Evolutionary conservation across 2,113 vertebrate genomes (phyloP).

Genomic region (Ictalurus furcatus): DNA sequence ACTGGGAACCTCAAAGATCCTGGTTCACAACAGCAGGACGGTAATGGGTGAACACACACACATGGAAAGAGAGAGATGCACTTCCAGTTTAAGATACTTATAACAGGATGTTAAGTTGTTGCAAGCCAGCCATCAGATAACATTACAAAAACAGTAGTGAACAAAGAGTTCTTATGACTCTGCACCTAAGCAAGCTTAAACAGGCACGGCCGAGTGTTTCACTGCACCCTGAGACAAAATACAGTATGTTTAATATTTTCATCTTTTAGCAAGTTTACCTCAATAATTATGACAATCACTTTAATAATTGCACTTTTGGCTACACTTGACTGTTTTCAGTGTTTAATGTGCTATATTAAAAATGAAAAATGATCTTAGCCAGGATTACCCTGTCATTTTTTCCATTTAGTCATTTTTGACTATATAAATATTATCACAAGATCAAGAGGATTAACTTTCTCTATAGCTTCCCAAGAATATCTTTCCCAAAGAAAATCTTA

Average conservation of each 20-base stretch:
- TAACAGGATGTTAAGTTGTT: conserved; percentile 59
- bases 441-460: background rate
- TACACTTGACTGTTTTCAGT: background rate
- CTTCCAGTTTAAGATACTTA: conserved; percentile 29
- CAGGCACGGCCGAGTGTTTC: background rate
- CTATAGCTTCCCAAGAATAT: background rate
- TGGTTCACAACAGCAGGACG: background rate
- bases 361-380: background rate
- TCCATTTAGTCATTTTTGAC: conserved; percentile 1
- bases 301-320: background rate
- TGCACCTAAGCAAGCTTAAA: conserved; percentile 21
- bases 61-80: background rate
- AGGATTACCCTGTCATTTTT: background rate
- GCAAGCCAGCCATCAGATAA: conserved; percentile 25
- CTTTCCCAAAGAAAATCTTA: background rate
- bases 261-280: background rate
- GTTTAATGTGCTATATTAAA: background rate
- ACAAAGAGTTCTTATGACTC: conserved; percentile 58
- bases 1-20: background rate
- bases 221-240: background rate
- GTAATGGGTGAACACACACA: background rate
- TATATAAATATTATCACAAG: background rate
- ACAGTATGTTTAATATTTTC: background rate
- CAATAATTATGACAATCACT: background rate
- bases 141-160: conserved; percentile 39